These are phyloP conservation scores for Callopanchax toddi DNA, from an alignment of 2,113 vertebrate species.

Conservation along the genomic window DNA sequence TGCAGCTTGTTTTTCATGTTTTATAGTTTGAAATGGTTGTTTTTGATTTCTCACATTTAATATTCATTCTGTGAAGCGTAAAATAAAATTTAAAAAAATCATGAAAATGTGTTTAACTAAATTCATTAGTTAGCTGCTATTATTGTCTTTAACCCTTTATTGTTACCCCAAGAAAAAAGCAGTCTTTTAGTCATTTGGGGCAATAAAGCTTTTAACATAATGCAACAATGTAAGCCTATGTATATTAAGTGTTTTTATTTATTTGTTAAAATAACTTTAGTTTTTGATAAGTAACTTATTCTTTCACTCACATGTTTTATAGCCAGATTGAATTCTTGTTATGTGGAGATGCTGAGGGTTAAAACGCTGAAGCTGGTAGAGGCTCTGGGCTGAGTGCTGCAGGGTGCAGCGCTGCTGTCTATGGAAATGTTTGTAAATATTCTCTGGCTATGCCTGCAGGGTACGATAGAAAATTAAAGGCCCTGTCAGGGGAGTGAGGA, in stretches of 20 bases:
- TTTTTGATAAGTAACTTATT: background rate
- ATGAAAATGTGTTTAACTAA: background rate
- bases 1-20: background rate
- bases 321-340: background rate
- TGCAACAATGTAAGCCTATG: no score
- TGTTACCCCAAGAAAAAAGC: no score
- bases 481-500: slow-evolving; percentile 24
- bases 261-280: no score
- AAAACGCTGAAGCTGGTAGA: slow-evolving; percentile 30
- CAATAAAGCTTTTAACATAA: no score
- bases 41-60: background rate
- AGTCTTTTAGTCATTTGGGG: no score
- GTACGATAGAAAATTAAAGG: slow-evolving; percentile 38
- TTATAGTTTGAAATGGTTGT: background rate
- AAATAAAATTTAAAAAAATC: background rate
- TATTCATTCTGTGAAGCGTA: background rate
- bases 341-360: slow-evolving; percentile 15
- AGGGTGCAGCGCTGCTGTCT: slow-evolving; percentile 41
- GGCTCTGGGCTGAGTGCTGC: slow-evolving; percentile 30
- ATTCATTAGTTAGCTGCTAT: background rate
- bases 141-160: background rate
- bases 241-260: background rate
- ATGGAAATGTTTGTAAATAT: slow-evolving; percentile 43
- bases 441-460: slow-evolving; percentile 36
- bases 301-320: background rate